phyloP scores from a whole-genome alignment of 2,888 invertebrate genomes.

The Electrophaes corylata region DNA sequence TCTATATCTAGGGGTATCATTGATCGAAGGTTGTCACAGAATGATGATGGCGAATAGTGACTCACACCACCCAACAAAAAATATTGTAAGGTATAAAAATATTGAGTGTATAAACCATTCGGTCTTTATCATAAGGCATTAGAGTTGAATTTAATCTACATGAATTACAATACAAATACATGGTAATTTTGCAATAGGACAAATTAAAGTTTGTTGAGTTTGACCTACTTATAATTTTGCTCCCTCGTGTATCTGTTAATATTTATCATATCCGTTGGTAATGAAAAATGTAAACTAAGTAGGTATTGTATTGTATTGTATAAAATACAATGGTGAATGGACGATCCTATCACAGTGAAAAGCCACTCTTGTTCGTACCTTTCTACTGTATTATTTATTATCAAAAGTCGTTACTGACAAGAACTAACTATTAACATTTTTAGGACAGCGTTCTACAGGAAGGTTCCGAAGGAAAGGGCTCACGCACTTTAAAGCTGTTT shows the following conservation, averaged over 20 bases:
- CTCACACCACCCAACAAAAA: slow-evolving; percentile 2
- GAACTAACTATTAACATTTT: too few species aligned
- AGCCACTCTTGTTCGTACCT: too few species aligned
- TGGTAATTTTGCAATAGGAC: slow-evolving; percentile 42
- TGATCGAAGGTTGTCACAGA: too few species aligned
- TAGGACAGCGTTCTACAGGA: too few species aligned
- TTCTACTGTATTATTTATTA: too few species aligned
- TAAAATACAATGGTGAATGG: too few species aligned
- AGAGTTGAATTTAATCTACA: slow-evolving; percentile 10
- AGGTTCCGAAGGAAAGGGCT: too few species aligned
- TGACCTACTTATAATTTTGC: slow-evolving; percentile 62
- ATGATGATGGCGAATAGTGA: slow-evolving; percentile 4
- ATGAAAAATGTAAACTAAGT: not conserved
- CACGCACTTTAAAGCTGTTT: too few species aligned
- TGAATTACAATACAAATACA: slow-evolving; percentile 15
- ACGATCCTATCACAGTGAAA: too few species aligned
- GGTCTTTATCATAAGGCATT: not conserved
- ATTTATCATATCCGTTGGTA: slow-evolving; percentile 46
- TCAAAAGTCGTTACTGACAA: too few species aligned
- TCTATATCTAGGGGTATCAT: too few species aligned
- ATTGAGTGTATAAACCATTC: not conserved
- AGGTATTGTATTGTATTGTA: too few species aligned
- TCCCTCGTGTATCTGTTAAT: slow-evolving; percentile 47
- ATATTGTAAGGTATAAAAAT: not conserved
- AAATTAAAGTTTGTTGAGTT: slow-evolving; percentile 68